Base-by-base conservation (phyloP, 2,113 vertebrate species). In the Oreocharis arfaki region DNA sequence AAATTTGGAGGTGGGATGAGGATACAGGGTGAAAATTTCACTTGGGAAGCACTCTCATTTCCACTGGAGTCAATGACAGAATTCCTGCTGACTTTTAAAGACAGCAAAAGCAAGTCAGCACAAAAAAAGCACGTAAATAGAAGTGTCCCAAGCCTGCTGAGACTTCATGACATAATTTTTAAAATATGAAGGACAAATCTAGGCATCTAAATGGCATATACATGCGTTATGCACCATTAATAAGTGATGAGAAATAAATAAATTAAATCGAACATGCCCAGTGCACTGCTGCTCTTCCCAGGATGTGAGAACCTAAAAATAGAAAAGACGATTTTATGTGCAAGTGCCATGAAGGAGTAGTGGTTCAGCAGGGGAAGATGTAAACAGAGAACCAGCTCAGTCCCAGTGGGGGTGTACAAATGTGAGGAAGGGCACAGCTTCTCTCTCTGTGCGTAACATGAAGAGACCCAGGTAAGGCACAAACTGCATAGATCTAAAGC, bases 161-260 rank as follows among this genome's bases (percentile, higher is more conserved):
- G 85, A 78, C 15, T 75, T 75, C 47, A 64, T 81, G 90, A 86
- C 73, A 75, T 93, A 96, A 93, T 78, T 89, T 89, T 60, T 46
- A n/a, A 94, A 93, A 74, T 78, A 90, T 42, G 52, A 86, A 68
- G 39, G 56, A 81, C 89, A 94, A 93, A 95, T 84, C 55, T n/a
- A 87, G 64, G 49, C 59, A 9, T 93, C 95, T 96, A 95, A 96
- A 93, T 96, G 88, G 44, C 83, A 92, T 76, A 41, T 78, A 94
- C 69, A 78, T 78, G 68, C 90, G 83, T 88, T 95, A 92, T 28
- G 24, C 83, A 84, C 73, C 76, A 92, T 97, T 89, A 96, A 96
- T 94, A 97, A 96, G 37, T 94, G 18, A 96, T 95, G 56, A 86
- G 64, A 83, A 93, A 95, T 93, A 92, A 91, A 97, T 96, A 92